Evolutionary conservation across 2,888 invertebrate species (phyloP), one percentile per base, ranked within the genome.

Genomic region (Meta bourneti): DNA sequence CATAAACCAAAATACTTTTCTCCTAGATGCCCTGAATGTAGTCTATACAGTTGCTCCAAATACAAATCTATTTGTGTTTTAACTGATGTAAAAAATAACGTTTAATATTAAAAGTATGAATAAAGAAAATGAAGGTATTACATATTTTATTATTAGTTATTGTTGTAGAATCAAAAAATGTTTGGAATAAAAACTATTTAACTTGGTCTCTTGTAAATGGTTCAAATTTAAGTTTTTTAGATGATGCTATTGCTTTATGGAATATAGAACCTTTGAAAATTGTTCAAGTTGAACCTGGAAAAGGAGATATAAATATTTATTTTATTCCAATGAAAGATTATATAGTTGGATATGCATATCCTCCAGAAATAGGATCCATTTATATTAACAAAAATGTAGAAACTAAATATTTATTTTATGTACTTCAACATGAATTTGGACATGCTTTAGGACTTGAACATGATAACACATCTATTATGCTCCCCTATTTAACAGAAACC

Each of bases 291-390:
- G 54, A 79, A 20, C 54, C 78, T 8, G 78, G 78, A 54, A 79
- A 79, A 54, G 78, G 78, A 19, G 54, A 79, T 8, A 79, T 79
- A 48, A 79, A 79, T 54, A 79, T 79, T 79, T 79, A 79, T 79
- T 79, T 79, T 19, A 20, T n/a, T 6, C 6, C 19, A 20, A 54
- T 79, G 54, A 19, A 52, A 19, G 9, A 79, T 34, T 34, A 1
- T 0, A 48, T 9, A 19, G 1, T 79, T 6, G 78, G 78, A 19
- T 54, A 79, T 54, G 54, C 78, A 9, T 54, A 79, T 54, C 52
- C 11, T 78, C 78, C 52, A 9, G 52, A 52, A 54, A 6, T 19
- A 5, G 78, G 78, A 19, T 9, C 8, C 9, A 20, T 79, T 19
- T 79, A 19, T 8, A 54, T 79, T 9, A 79, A 79, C 8, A 8